These are phyloP conservation scores for Brachypterus glaber DNA, from an alignment of 2,888 invertebrate species.

Conservation along the genomic window DNA sequence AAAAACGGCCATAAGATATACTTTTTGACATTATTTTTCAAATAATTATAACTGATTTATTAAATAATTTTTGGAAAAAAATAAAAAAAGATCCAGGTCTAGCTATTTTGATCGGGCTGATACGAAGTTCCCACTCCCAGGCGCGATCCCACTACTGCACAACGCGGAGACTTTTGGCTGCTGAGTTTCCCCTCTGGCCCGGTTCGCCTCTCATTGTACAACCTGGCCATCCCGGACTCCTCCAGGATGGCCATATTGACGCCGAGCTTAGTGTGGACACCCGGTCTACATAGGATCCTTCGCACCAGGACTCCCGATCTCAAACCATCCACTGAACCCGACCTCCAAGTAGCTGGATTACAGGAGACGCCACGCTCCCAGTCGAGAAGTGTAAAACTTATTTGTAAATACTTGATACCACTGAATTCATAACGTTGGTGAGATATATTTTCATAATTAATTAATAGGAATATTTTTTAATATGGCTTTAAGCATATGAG, in stretches of 20 bases:
- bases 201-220: slow-evolving; percentile 94
- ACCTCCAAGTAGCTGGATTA: slow-evolving; percentile 97
- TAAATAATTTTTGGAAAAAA: too few relatives aligned
- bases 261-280: slow-evolving; percentile 93
- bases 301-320: slow-evolving; percentile 70
- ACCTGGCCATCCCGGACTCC: slow-evolving; percentile 81
- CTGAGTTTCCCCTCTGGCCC: slow-evolving; percentile 99
- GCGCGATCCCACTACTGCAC: slow-evolving; percentile 98
- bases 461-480: too few relatives aligned
- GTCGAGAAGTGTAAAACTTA: too few relatives aligned
- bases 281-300: slow-evolving; percentile 74
- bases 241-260: slow-evolving; percentile 88
- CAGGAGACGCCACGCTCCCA: slow-evolving; percentile 97
- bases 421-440: too few relatives aligned
- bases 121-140: slow-evolving; percentile 86
- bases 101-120: slow-evolving; percentile 63
- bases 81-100: slow-evolving; percentile 2
- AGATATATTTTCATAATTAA: too few relatives aligned
- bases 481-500: too few relatives aligned
- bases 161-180: slow-evolving; percentile 99
- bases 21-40: too few relatives aligned
- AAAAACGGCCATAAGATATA: too few relatives aligned
- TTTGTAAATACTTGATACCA: too few relatives aligned
- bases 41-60: too few relatives aligned
- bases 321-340: slow-evolving; percentile 84